Conservation (phyloP, 1,140 invertebrate genomes). For the Plectrocnemia conspersa region DNA sequence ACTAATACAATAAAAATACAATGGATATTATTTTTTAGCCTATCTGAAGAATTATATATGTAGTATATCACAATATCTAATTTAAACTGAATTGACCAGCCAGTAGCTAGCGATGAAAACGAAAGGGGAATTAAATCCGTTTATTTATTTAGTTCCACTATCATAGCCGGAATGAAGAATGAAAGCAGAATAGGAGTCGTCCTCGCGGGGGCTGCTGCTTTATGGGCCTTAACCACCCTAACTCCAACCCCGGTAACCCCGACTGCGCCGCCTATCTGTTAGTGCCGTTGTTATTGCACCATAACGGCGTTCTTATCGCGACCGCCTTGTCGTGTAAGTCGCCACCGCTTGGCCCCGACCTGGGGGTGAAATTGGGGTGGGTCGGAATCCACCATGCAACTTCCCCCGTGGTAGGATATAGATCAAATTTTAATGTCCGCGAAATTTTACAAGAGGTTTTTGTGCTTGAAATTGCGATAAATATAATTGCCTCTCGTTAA, state of each 20-base stretch:
- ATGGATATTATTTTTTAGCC: too few relatives aligned
- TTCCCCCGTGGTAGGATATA: too few relatives aligned
- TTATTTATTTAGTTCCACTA: conserved; percentile 21
- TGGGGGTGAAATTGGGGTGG: not conserved
- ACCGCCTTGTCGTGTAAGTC: conserved; percentile 14
- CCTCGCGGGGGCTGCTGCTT: not conserved
- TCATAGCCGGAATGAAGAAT: conserved; percentile 18
- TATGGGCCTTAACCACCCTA: not conserved
- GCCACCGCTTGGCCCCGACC: conserved; percentile 3
- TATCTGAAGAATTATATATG: too few relatives aligned
- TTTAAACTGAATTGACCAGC: too few relatives aligned
- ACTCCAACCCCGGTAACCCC: not conserved
- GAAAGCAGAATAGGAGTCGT: too few relatives aligned
- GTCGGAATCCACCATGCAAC: conserved; percentile 1
- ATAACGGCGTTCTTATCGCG: conserved; percentile 22
- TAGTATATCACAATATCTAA: too few relatives aligned
- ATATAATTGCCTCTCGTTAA: too few relatives aligned
- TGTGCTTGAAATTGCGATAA: too few relatives aligned
- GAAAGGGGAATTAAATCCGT: conserved; percentile 18
- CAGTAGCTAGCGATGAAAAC: too few relatives aligned
- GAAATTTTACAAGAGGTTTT: too few relatives aligned
- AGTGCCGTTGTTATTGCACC: conserved; percentile 27
- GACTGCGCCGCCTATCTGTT: conserved; percentile 12
- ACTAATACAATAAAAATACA: too few relatives aligned
- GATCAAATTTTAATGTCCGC: too few relatives aligned